Evolutionary conservation across 2,888 invertebrate species (phyloP), one percentile per base, ranked within the genome.

Genomic region (Neelides folsomi): DNA sequence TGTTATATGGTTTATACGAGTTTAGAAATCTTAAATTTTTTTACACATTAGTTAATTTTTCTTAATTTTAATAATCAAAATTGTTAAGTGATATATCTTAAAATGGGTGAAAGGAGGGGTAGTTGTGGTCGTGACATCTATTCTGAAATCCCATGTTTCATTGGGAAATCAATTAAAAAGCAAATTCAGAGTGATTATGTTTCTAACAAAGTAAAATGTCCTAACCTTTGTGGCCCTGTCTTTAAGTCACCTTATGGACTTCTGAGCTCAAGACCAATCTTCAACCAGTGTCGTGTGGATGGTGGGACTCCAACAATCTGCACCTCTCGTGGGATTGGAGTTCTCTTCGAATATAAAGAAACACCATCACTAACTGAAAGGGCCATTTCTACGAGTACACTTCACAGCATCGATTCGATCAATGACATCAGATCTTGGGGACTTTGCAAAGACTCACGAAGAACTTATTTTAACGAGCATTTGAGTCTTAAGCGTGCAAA

Each of bases 361-460:
- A 3, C 27, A 7, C 4, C 4, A 7, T 7, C 27, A 7, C 4
- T 3, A 7, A 7, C 49, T 1, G 53, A 50, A 13, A 50, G 27
- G 37, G 7, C 43, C 18, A 36, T 56, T 10, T 60, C 60, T 9
- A 54, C 54, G 1, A 47, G 51, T 27, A 60, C 57, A 0, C 16
- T 60, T 6, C 60, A 60, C 41, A 43, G 53, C n/a, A 46, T 53
- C 37, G 56, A 60, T 6, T 55, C 55, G 20, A 41, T 60, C 16
- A 54, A 49, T 27, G 60, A 60, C 43, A 36, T 58, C 6, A 46
- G 60, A 34, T 53, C 60, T n/a, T 60, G 60, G 60, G 51, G 56
- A 37, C 8, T 53, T 7, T 56, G 56, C 44, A 49, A 44, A 19
- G 49, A 39, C 9, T 49, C 56, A 34, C 42, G 54, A 13, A 52